These are phyloP conservation scores for Empis livida DNA, from an alignment of 2,888 invertebrate species.

Conservation along the genomic window DNA sequence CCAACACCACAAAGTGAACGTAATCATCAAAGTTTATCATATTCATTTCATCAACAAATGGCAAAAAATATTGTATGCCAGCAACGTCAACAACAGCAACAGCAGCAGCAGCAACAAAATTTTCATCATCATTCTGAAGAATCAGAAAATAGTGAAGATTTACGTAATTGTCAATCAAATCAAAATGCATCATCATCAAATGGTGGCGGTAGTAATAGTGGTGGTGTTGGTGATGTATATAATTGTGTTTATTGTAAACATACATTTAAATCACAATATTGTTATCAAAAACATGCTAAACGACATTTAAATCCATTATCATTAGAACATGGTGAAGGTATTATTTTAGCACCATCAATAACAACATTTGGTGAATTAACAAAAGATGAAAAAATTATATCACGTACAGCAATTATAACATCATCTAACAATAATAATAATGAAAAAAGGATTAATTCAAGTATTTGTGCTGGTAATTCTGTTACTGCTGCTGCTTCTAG, in stretches of 20 bases:
- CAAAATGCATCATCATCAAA: conserved; percentile 11
- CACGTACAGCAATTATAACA: conserved; percentile 1
- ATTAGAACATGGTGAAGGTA: conserved; percentile 21
- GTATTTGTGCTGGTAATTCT: too few species aligned
- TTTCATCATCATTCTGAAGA: conserved; percentile 19
- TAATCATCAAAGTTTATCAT: conserved; percentile 31
- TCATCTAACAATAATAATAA: not conserved
- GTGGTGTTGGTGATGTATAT: conserved; percentile 37
- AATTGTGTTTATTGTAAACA: conserved; percentile 65
- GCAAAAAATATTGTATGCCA: conserved; percentile 32
- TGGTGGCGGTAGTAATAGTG: conserved; percentile 11
- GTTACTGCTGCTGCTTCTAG: not conserved
- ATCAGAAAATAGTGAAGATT: conserved; percentile 21
- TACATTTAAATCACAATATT: conserved; percentile 72
- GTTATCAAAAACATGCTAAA: conserved; percentile 68
- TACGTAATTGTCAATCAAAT: conserved; percentile 7
- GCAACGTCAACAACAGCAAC: conserved; percentile 15
- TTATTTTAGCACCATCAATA: conserved; percentile 1
- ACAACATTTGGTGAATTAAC: not conserved
- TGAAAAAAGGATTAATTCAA: not conserved
- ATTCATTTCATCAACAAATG: conserved; percentile 37
- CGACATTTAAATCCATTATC: conserved; percentile 52
- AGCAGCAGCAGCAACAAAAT: conserved; percentile 6
- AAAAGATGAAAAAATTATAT: conserved; percentile 8
- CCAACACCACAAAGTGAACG: conserved; percentile 24